Base-by-base conservation (phyloP, 2,797 vertebrate species). In the Cynodonichthys magdalenae region DNA sequence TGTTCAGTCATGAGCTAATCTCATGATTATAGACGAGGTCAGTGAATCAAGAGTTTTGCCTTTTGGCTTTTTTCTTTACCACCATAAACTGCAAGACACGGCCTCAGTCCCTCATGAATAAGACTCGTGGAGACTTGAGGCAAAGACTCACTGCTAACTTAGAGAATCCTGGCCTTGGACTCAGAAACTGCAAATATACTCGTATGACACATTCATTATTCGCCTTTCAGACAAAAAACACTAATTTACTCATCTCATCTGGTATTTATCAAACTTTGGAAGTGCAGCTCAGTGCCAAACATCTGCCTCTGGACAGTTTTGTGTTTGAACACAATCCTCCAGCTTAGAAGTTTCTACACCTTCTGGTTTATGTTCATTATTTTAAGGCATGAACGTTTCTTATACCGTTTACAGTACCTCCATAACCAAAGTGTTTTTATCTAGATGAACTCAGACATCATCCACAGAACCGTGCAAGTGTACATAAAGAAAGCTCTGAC, bases 381-480 rank as follows among this genome's bases (percentile, higher is more conserved):
- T 50, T 46, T 70, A 24, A 10, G 19, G 46, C 34, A 57, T 49
- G 27, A 24, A 24, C 24, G 2, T 24, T 24, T 41, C 9, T 24
- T 24, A 10, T 28, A 28, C n/a, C 2, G 5, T 62, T 50, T 15
- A 41, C 5, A 31, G 29, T 2, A 14, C 19, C 36, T 63, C 18
- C 7, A 19, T 75, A 63, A 44, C 52, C 58, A 19, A 15, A 31
- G 27, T 5, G 15, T 57, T 63, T 24, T 76, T 39, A 49, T 28
- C 49, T 36, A 14, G 48, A 59, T 27, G 8, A 53, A 50, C 47
- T 47, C 17, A 66, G 63, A 57, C 28, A 51, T 46, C 48, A 44
- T 51, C 47, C 54, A 84, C 58, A 82, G 66, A 76, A 66, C 71
- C 74, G 57, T 77, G 71, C 67, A 62, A 17, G 24, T 17, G 61